These are phyloP conservation scores for Apamea epomidion DNA, from an alignment of 2,888 invertebrate species.

Conservation along the genomic window DNA sequence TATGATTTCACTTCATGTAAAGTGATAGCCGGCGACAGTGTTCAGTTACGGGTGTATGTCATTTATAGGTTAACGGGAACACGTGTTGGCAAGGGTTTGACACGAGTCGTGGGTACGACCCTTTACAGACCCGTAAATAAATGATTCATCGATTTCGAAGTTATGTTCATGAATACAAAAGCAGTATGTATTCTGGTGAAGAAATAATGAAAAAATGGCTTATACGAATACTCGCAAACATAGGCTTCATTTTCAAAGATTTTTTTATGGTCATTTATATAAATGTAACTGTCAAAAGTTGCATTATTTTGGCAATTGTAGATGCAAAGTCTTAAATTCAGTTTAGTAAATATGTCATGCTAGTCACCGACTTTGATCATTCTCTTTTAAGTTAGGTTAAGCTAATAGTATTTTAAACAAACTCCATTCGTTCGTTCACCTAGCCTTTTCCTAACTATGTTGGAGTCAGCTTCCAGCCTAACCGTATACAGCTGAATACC, in stretches of 20 bases:
- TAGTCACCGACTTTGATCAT: not conserved
- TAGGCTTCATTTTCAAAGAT: not conserved
- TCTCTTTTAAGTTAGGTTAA: not conserved
- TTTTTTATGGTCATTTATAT: not conserved
- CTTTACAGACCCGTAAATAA: constrained; percentile 2
- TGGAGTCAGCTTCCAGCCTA: too few relatives aligned
- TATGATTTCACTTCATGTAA: constrained; percentile 63
- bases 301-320: too few relatives aligned
- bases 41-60: constrained; percentile 39
- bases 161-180: not conserved
- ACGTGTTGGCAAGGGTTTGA: constrained; percentile 1
- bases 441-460: too few relatives aligned
- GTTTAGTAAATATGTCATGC: not conserved
- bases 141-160: not conserved
- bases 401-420: not conserved
- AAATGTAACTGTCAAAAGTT: too few relatives aligned
- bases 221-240: not conserved
- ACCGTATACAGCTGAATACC: too few relatives aligned
- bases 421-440: too few relatives aligned
- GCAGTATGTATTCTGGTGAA: not conserved
- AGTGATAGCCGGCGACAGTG: constrained; percentile 40
- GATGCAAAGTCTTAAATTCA: too few relatives aligned
- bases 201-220: not conserved
- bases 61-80: constrained; percentile 29
- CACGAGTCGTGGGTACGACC: not conserved